phyloP scores from a whole-genome alignment of 92 coral and sea anemone species.

The Zoanthus solanderi region DNA sequence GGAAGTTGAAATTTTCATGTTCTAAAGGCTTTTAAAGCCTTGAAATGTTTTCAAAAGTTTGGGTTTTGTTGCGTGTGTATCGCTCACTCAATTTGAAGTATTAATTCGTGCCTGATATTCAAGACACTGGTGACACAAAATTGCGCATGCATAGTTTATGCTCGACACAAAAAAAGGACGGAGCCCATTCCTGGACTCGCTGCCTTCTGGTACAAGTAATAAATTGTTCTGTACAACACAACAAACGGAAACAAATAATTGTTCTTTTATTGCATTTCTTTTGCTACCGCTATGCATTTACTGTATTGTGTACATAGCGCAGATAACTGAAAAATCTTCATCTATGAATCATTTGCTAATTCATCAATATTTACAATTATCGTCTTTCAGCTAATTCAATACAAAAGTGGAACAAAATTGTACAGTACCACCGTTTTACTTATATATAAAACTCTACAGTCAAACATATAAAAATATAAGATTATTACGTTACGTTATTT shows the following conservation, averaged over 20 bases:
- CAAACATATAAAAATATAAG: constrained; percentile 33
- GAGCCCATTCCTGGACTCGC: too few relatives aligned
- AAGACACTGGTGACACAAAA: too few relatives aligned
- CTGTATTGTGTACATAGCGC: not conserved
- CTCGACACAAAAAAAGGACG: too few relatives aligned
- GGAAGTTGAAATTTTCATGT: too few relatives aligned
- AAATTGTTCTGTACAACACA: not conserved
- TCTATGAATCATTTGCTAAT: not conserved
- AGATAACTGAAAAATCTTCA: not conserved
- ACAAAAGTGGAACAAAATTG: not conserved
- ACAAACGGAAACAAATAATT: not conserved
- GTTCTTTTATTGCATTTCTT: constrained; percentile 2
- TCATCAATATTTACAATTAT: constrained; percentile 3
- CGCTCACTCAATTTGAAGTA: too few relatives aligned
- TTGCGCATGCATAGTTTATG: too few relatives aligned
- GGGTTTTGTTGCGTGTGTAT: too few relatives aligned
- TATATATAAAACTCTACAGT: constrained; percentile 19
- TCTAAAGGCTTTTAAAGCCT: too few relatives aligned
- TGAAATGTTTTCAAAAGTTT: too few relatives aligned
- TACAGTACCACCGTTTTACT: not conserved
- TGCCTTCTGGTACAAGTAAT: too few relatives aligned
- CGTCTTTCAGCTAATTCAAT: not conserved
- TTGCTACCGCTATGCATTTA: not conserved
- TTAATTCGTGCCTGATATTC: too few relatives aligned
- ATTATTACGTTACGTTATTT: not conserved